Evolutionary conservation across 2,113 vertebrate genomes (phyloP).

Genomic region (Callipepla squamata): DNA sequence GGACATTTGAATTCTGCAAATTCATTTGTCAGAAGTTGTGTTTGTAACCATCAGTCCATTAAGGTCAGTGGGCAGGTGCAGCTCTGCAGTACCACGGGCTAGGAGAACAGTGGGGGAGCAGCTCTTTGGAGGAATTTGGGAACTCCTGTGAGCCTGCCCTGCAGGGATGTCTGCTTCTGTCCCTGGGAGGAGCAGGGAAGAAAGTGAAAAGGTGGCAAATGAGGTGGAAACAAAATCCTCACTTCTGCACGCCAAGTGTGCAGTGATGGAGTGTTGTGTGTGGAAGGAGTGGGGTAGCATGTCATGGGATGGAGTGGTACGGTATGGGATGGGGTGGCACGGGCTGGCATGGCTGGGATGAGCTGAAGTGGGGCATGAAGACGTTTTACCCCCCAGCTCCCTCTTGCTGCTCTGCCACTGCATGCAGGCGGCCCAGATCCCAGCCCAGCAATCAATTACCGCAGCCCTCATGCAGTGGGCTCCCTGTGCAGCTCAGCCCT

Average conservation of each 20-base stretch:
- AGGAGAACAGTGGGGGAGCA: background rate
- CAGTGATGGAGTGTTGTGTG: background rate
- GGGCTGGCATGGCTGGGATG: background rate
- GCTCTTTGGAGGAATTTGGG: background rate
- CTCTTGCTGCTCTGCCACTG: background rate
- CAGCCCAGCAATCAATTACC: background rate
- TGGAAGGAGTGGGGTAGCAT: background rate
- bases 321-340: background rate
- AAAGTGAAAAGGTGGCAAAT: background rate
- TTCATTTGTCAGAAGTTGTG: slow-evolving; percentile 23
- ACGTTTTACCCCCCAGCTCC: rapidly evolving
- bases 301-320: background rate
- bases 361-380: rapidly evolving
- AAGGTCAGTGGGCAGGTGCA: background rate
- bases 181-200: background rate
- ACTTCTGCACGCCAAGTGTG: background rate
- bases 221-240: background rate
- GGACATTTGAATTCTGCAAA: slow-evolving; percentile 22
- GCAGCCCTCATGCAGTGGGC: background rate
- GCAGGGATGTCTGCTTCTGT: background rate
- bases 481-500: background rate
- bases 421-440: background rate
- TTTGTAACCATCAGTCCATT: background rate
- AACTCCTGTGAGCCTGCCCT: background rate
- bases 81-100: background rate